phyloP scores from a whole-genome alignment of 2,113 vertebrate genomes.

The Panurus biarmicus region DNA sequence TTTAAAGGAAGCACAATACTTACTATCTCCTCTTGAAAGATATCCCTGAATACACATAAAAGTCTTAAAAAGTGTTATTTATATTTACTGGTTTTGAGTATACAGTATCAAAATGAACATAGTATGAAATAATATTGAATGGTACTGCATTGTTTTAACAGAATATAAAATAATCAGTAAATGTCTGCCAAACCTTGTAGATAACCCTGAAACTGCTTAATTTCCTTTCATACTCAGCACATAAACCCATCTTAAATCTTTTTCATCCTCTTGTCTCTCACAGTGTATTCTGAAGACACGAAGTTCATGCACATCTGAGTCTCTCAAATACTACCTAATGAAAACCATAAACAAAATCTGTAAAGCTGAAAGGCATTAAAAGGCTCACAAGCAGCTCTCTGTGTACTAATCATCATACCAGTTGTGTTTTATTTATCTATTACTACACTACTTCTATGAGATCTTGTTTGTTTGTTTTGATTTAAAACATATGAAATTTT shows the following conservation, averaged over 20 bases:
- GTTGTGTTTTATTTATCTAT: not conserved
- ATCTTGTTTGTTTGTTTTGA: not conserved
- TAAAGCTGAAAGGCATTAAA: not conserved
- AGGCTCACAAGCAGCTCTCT: not conserved
- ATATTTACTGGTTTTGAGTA: not conserved
- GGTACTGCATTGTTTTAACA: not conserved
- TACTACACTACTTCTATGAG: not conserved
- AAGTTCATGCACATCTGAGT: not conserved
- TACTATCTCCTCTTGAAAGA: not conserved
- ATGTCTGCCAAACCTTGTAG: not conserved
- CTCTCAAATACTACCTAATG: not conserved
- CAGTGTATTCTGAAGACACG: not conserved
- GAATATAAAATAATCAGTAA: not conserved
- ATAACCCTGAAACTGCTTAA: not conserved
- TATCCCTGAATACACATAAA: not conserved
- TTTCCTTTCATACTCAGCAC: not conserved
- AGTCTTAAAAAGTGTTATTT: not conserved
- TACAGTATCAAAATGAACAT: not conserved
- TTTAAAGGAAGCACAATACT: not conserved
- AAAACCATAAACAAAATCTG: not conserved
- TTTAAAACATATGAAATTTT: not conserved
- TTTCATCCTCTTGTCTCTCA: not conserved
- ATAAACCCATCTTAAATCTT: not conserved
- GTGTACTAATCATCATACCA: not conserved
- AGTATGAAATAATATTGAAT: not conserved